A percentile compares a stretch with the other conserved stretches of the same genome.
Conservation (phyloP, 2,797 vertebrate genomes). For the Sebastes taczanowskii region DNA sequence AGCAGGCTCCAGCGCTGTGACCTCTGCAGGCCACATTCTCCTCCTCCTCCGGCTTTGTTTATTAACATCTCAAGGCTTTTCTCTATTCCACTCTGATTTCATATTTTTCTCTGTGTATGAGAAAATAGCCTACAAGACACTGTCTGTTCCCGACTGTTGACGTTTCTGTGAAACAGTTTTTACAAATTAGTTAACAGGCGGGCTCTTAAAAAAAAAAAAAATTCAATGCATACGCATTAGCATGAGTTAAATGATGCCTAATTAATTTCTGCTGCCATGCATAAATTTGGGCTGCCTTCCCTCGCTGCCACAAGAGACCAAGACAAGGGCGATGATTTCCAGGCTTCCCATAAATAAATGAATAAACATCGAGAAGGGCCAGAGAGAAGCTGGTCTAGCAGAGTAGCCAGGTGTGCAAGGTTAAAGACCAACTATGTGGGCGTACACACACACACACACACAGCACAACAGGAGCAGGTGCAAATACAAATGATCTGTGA, state of each 20-base stretch:
- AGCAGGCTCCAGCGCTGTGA: conserved; percentile 60
- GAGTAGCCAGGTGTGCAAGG: conserved; percentile 80
- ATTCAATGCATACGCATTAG: conserved; percentile 83
- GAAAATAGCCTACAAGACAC: conserved; percentile 74
- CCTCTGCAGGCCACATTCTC: conserved; percentile 71
- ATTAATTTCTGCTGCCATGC: conserved; percentile 88
- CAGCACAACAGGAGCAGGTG: conserved; percentile 65
- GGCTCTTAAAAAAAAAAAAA: conserved; percentile 67
- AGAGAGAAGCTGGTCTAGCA: conserved; percentile 70
- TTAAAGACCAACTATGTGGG: conserved; percentile 79
- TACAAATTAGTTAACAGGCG: conserved; percentile 85
- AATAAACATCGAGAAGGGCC: conserved; percentile 85
- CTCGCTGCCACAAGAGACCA: conserved; percentile 75
- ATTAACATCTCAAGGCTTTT: conserved; percentile 78
- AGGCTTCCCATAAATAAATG: conserved; percentile 84
- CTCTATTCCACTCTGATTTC: conserved; percentile 73
- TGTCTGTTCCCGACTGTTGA: conserved; percentile 73
- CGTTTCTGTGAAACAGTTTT: conserved; percentile 77
- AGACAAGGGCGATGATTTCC: conserved; percentile 76
- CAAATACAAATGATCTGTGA: conserved; percentile 76
- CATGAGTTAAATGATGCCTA: conserved; percentile 89
- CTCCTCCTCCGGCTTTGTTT: conserved; percentile 74
- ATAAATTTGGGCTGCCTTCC: conserved; percentile 81
- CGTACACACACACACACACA: conserved; percentile 38
- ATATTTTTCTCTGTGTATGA: conserved; percentile 64